Evolutionary conservation across 2,797 vertebrate genomes (phyloP), one percentile per base, ranked within the genome.

Genomic region (Helarctos malayanus): DNA sequence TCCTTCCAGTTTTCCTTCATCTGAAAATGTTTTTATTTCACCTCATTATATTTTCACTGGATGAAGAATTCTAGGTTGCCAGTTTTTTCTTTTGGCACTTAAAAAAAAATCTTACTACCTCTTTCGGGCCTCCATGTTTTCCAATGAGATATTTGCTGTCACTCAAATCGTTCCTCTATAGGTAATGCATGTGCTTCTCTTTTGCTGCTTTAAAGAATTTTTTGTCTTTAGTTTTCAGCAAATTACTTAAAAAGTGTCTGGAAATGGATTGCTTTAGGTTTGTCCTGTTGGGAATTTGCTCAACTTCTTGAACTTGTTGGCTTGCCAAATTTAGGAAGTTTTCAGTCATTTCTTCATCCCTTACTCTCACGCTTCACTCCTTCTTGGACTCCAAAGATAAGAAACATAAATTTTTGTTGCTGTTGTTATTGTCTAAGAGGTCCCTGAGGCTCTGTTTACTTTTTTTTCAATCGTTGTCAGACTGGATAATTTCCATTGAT

Each of bases 11-110:
- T 91, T 91, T 47, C 56, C 38, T 91, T 87, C 82, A 63, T 47
- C 45, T 63, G 47, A 29, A 95, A 95, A 84, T 78, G 69, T 89
- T 32, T 95, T 75, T 89, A 78, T 41, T 57, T 95, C 8, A 57
- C 21, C 41, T 75, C 35, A 69, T 83, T 63, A 80, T 82, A 93
- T 78, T 95, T 83, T 92, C 90, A 68, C 41, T 69, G 35, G 49
- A 83, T 29, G 52, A 93, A 78, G 54, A 93, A 69, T 69, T 89
- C 21, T 45, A 14, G 27, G 76, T 47, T 83, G 69, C n/a, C 29
- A 82, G 23, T 71, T 87, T 56, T 92, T 92, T 54, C 54, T 80
- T 85, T 45, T 6, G 35, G 57, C 25, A 49, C 56, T 82, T 92
- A 49, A 85, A 69, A 56, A 78, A 65, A 76, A 49, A 54, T 88